Percentiles rank a stretch among this genome's conserved stretches.
phyloP scores from a whole-genome alignment of 2,797 vertebrate genomes.

The Enteromius thamalakanensis region DNA sequence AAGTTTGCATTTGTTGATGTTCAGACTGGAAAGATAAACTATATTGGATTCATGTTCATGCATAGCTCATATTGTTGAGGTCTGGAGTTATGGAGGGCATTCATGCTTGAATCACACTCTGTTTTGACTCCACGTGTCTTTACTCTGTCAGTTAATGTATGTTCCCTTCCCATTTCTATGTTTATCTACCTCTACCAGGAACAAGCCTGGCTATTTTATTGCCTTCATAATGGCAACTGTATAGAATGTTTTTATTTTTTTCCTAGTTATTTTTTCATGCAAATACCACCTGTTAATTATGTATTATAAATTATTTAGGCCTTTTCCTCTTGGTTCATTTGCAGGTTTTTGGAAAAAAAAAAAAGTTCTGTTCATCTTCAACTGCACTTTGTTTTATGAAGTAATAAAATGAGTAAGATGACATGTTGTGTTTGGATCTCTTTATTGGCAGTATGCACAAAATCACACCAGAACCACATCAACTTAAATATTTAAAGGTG shows the following conservation, averaged over 20 bases:
- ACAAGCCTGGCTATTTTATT: slow-evolving; percentile 56
- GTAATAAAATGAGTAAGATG: slow-evolving; percentile 65
- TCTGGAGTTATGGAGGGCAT: slow-evolving; percentile 49
- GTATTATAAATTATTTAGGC: slow-evolving; percentile 80
- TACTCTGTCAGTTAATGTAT: slow-evolving; percentile 43
- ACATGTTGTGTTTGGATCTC: slow-evolving; percentile 1
- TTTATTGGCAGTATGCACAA: background rate
- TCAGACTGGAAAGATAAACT: slow-evolving; percentile 54
- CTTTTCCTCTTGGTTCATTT: slow-evolving; percentile 58
- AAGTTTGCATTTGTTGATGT: slow-evolving; percentile 42
- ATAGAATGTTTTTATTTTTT: slow-evolving; percentile 49
- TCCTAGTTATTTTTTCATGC: slow-evolving; percentile 57
- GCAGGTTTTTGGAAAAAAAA: slow-evolving; percentile 45
- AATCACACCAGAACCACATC: background rate
- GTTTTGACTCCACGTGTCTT: slow-evolving; percentile 31
- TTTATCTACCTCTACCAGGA: slow-evolving; percentile 78
- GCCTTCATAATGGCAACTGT: slow-evolving; percentile 67
- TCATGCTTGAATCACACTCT: slow-evolving; percentile 42
- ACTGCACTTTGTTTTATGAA: slow-evolving; percentile 70
- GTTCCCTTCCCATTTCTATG: slow-evolving; percentile 33
- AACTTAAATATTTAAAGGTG: background rate
- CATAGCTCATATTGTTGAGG: slow-evolving; percentile 39
- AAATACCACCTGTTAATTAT: slow-evolving; percentile 68
- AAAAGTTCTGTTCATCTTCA: slow-evolving; percentile 66
- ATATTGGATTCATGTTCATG: slow-evolving; percentile 36